phyloP scores from a whole-genome alignment of 2,113 vertebrate genomes.

The Megaceryle maxima region DNA sequence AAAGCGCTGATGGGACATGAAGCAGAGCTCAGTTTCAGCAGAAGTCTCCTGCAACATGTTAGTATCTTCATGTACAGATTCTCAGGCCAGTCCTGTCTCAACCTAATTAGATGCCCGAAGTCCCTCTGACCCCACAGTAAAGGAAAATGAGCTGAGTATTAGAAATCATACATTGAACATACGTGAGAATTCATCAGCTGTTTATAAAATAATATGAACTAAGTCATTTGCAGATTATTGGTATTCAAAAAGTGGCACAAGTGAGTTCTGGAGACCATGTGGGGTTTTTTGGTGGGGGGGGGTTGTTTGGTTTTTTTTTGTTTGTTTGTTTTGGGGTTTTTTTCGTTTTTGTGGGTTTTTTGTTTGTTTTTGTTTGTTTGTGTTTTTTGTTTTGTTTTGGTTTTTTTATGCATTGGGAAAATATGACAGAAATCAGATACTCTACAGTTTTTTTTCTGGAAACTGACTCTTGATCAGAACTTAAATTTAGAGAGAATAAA shows the following conservation, averaged over 20 bases:
- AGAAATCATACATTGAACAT: neutral
- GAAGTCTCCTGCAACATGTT: neutral
- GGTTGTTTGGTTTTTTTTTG: neutral
- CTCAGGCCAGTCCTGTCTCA: neutral
- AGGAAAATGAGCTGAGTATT: neutral
- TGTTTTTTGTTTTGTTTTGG: neutral
- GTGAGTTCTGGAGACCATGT: neutral
- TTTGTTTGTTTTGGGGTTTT: no score
- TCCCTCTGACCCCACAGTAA: neutral
- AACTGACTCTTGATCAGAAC: neutral
- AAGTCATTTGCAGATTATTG: neutral
- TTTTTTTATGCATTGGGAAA: neutral
- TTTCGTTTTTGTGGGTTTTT: no score
- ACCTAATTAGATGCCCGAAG: neutral
- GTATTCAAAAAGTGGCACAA: neutral
- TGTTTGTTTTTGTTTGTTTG: no score
- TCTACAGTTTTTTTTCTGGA: neutral
- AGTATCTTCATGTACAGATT: neutral
- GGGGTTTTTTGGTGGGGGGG: no score
- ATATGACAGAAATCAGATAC: neutral
- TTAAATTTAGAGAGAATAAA: neutral
- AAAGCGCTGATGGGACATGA: neutral
- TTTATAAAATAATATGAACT: neutral
- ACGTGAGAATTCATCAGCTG: neutral
- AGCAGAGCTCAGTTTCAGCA: neutral